Evolutionary conservation across 2,888 invertebrate genomes (phyloP).

Genomic region (Parnassius mnemosyne): DNA sequence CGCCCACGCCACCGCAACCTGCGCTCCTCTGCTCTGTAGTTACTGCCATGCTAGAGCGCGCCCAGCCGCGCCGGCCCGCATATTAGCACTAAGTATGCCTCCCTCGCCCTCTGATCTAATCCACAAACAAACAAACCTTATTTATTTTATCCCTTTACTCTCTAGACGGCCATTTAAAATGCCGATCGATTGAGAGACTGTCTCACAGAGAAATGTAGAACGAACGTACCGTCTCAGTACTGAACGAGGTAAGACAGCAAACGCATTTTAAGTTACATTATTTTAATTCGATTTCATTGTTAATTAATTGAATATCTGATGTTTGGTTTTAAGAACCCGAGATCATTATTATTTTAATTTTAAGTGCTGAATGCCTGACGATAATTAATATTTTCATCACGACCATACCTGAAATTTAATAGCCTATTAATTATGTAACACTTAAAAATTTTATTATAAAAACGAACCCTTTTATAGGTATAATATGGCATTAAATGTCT

Average conservation of each 20-base stretch:
- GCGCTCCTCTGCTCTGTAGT: conserved; percentile 81
- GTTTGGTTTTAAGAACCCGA: no score
- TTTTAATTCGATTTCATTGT: conserved; percentile 36
- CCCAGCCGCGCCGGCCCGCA: conserved; percentile 41
- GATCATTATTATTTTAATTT: not conserved
- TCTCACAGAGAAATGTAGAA: conserved; percentile 81
- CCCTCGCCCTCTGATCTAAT: conserved; percentile 62
- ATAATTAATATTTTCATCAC: no score
- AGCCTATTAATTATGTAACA: not conserved
- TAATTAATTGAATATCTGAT: not conserved
- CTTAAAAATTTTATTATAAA: not conserved
- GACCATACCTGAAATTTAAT: not conserved
- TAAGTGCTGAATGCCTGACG: not conserved
- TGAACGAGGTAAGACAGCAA: conserved; percentile 75
- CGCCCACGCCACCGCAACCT: conserved; percentile 79
- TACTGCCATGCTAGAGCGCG: conserved; percentile 74
- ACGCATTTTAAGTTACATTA: conserved; percentile 61
- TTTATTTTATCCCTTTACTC: conserved; percentile 83
- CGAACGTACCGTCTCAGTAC: conserved; percentile 77
- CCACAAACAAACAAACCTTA: conserved; percentile 79
- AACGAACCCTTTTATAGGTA: not conserved
- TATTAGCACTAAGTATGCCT: conserved; percentile 69
- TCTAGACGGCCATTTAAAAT: conserved; percentile 85
- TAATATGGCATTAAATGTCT: not conserved
- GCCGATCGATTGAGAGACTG: conserved; percentile 80